These are phyloP conservation scores for Caenorhabditis panamensis DNA, from an alignment of 2,888 invertebrate species.

Conservation along the genomic window DNA sequence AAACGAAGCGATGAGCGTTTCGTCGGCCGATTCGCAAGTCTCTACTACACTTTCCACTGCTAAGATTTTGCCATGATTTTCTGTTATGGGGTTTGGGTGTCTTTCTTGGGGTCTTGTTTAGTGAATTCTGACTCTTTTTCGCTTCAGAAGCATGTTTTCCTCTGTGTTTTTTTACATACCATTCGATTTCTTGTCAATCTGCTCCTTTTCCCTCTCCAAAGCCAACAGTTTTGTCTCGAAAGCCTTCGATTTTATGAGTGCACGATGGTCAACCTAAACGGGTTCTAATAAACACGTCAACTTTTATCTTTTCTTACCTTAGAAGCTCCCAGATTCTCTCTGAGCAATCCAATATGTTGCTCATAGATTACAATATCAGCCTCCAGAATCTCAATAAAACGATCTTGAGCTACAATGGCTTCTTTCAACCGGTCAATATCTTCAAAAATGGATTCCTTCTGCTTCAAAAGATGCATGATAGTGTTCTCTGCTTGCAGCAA, in stretches of 20 bases:
- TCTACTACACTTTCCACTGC: conserved; percentile 42
- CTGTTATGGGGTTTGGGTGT: too few species aligned
- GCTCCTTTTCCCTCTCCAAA: conserved; percentile 78
- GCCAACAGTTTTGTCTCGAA: conserved; percentile 79
- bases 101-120: too few species aligned
- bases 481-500: conserved; percentile 67
- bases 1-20: conserved; percentile 42
- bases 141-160: too few species aligned
- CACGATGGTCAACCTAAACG: conserved; percentile 73
- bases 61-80: conserved; percentile 27
- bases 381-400: conserved; percentile 77
- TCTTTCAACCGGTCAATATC: conserved; percentile 79
- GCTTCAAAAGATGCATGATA: conserved; percentile 69
- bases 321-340: conserved; percentile 78
- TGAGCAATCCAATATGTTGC: conserved; percentile 78
- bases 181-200: conserved; percentile 73
- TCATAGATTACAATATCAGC: conserved; percentile 79
- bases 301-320: conserved; percentile 63
- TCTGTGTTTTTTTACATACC: conserved; percentile 73
- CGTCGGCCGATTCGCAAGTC: conserved; percentile 13
- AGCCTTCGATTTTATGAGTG: conserved; percentile 79
- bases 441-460: conserved; percentile 72
- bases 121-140: neutral
- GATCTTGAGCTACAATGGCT: conserved; percentile 77
- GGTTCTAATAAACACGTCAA: conserved; percentile 9